Evolutionary conservation across 2,888 invertebrate species (phyloP), one percentile per base, ranked within the genome.

Genomic region (Zele albiditarsus): DNA sequence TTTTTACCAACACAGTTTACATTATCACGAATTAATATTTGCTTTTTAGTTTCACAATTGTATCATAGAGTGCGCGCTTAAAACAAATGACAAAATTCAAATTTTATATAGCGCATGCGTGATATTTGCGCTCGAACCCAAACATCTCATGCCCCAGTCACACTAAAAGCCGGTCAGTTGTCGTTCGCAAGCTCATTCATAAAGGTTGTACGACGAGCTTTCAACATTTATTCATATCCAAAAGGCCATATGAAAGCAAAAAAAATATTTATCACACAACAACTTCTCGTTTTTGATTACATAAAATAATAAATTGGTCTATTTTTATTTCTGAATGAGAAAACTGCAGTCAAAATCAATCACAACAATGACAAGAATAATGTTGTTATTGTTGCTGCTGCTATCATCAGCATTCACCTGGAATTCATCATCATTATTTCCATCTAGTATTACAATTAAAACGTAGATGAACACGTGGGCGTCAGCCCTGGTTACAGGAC

Each of bases 101-200:
- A 63, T 63, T 63, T 53, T 20, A 20, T 10, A 63, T 20, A 12
- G 63, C 63, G 63, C 63, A 20, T 63, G 63, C 63, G 63, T 20
- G 63, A 10, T 0, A 2, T 23, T 63, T 31, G 63, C 31, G 63
- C 63, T 63, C 63, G 63, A 33, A 31, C 31, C 33, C 63, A 63
- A 33, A 63, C 20, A 53, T 10, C n/a, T 38, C 23, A 38, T 60
- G 27, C 60, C 60, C 60, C 28, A 58, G 57, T 58, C 63, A 20
- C 63, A 31, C 0, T 38, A 38, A 63, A 63, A 38, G 63, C 63
- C 63, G 63, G 63, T 63, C 63, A 63, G 23, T 23, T 23, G 6
- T 27, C 5, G 14, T n/a, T 38, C 38, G 53, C 10, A n/a, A 53
- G 23, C 8, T 20, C 20, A 20, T 53, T 53, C 20, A 20, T 8